Evolutionary conservation across 1,140 invertebrate genomes (phyloP), one percentile per base, ranked within the genome.

Genomic region (Drosophila erecta): DNA sequence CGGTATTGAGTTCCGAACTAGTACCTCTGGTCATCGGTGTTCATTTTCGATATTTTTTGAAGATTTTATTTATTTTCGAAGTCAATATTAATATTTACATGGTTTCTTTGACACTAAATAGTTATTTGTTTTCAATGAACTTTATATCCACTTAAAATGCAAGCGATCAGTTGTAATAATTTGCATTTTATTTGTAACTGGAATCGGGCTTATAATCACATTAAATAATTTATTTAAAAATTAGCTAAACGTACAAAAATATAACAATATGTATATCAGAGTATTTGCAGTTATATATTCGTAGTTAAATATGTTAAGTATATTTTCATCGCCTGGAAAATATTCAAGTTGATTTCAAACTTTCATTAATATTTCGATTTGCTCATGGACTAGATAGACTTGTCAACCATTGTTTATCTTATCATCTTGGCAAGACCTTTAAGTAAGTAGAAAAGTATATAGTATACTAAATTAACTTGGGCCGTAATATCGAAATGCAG

Each of bases 231-330:
- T 84, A 77, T 80, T 89, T 77, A 75, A 89, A 89, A 89, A 89
- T 89, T 89, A 89, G 84, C 84, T 89, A 89, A 89, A 87, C 76
- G 85, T 89, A 89, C 84, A 89, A 89, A 89, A 89, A 89, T 89
- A 89, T 89, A 89, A 87, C 83, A 87, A 76, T 87, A 86, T 79
- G 60, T 76, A 55, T 76, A 81, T 81, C 30, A 51, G 56, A 81
- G 54, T 72, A 76, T 69, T 62, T 65, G 53, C 64, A 76, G 50
- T 57, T 64, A 84, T 85, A 76, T 70, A 72, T 79, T 64, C 73
- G 54, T 70, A 77, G 50, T 84, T 83, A 44, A 76, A 84, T 75
- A 80, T 56, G 60, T 80, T 65, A 72, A 67, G 41, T 61, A 49
- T 60, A 44, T 46, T 47, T 67, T 70, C 35, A 44, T 43, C 27